A percentile compares a stretch with the other conserved stretches of the same genome.
Evolutionary conservation across 2,888 invertebrate species (phyloP).

Genomic region (Drosophila nigritarsus): DNA sequence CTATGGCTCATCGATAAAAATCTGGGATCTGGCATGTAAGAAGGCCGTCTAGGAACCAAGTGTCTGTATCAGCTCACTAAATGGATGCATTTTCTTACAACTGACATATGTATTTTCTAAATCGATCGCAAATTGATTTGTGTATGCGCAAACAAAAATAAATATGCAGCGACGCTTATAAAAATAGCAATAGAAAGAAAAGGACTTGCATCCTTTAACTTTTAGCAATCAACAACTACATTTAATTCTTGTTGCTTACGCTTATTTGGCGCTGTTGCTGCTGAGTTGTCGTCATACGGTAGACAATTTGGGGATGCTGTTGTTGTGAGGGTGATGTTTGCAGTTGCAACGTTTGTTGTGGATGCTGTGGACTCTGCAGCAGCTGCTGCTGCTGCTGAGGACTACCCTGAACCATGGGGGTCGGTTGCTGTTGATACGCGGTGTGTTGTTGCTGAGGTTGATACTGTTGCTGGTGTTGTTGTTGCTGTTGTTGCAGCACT

Average conservation of each 20-base stretch:
- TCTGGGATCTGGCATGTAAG: slow-evolving; percentile 99
- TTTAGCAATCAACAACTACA: neutral
- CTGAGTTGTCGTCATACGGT: slow-evolving; percentile 72
- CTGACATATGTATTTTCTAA: slow-evolving; percentile 47
- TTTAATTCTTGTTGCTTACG: slow-evolving; percentile 47
- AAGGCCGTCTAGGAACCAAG: slow-evolving; percentile 89
- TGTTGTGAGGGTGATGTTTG: slow-evolving; percentile 63
- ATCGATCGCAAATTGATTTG: slow-evolving; percentile 58
- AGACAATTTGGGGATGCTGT: slow-evolving; percentile 74
- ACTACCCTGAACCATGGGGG: slow-evolving; percentile 64
- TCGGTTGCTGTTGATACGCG: slow-evolving; percentile 63
- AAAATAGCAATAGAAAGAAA: neutral
- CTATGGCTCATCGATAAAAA: slow-evolving; percentile 98
- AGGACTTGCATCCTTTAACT: neutral
- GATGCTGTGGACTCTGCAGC: slow-evolving; percentile 66
- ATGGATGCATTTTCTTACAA: slow-evolving; percentile 23
- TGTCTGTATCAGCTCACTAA: slow-evolving; percentile 93
- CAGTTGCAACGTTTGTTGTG: slow-evolving; percentile 73
- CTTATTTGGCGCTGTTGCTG: slow-evolving; percentile 69
- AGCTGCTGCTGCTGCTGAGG: slow-evolving; percentile 74
- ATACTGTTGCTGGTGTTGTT: slow-evolving; percentile 70
- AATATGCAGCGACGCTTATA: slow-evolving; percentile 44
- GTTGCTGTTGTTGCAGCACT: slow-evolving; percentile 51
- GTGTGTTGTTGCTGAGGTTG: slow-evolving; percentile 69
- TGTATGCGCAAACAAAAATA: slow-evolving; percentile 50